phyloP scores from a whole-genome alignment of 2,113 vertebrate species.

The Nothobranchius furzeri region DNA sequence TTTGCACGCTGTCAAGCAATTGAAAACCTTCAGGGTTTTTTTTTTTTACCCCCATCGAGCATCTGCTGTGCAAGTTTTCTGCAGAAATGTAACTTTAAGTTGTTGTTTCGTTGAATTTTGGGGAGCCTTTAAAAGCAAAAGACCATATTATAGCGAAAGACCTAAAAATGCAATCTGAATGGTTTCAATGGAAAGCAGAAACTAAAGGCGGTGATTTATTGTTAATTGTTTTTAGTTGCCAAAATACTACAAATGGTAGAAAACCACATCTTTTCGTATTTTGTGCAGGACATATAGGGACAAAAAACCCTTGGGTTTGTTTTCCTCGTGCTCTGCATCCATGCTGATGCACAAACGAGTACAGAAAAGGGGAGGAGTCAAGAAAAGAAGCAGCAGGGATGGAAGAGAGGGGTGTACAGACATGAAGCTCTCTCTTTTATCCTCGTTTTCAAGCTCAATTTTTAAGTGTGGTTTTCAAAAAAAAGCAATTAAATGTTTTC shows the following conservation, averaged over 20 bases:
- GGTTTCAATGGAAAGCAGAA: too few species aligned
- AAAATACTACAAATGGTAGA: too few species aligned
- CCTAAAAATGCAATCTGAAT: too few species aligned
- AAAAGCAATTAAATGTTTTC: not conserved
- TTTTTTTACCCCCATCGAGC: not conserved
- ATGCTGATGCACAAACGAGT: conserved; percentile 31
- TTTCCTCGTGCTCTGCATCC: conserved; percentile 28
- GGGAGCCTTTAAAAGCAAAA: not conserved
- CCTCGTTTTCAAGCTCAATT: conserved; percentile 6
- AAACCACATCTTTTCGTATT: too few species aligned
- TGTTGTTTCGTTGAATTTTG: too few species aligned
- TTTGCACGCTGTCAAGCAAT: conserved; percentile 18
- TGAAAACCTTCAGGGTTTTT: not conserved
- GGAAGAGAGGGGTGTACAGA: conserved; percentile 15
- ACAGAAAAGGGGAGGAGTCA: conserved; percentile 22
- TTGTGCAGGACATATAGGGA: not conserved
- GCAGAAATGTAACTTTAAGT: not conserved
- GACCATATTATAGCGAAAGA: too few species aligned
- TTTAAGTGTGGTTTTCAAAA: conserved; percentile 8
- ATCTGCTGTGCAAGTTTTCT: not conserved
- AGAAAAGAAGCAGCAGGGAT: conserved; percentile 11
- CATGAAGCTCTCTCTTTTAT: conserved; percentile 12
- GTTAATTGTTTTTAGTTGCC: too few species aligned
- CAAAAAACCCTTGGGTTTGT: conserved; percentile 9
- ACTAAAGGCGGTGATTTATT: too few species aligned